A percentile compares a stretch with the other conserved stretches of the same genome.
Conservation (phyloP, 2,113 vertebrate genomes). For the Ailurus styani region DNA sequence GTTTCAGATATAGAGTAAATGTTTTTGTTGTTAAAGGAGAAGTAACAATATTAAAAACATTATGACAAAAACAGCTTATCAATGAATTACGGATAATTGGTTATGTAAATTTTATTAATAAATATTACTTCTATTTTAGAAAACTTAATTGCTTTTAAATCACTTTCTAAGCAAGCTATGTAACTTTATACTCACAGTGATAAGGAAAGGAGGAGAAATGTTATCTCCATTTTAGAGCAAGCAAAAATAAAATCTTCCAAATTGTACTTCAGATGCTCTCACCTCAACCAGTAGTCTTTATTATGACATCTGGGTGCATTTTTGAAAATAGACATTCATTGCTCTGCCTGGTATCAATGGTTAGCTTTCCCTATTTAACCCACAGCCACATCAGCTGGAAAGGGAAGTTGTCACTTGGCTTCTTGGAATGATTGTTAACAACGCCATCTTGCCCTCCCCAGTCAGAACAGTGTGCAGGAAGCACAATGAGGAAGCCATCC, state of each 20-base stretch:
- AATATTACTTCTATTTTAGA: background rate
- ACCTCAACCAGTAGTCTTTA: background rate
- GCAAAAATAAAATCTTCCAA: background rate
- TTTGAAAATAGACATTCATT: background rate
- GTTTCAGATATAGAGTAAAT: background rate
- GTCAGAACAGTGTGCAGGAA: background rate
- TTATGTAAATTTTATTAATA: constrained; percentile 24
- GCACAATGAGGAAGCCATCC: background rate
- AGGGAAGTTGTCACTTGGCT: background rate
- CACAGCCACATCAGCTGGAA: background rate
- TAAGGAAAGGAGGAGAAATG: background rate
- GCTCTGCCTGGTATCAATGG: background rate
- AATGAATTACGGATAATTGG: background rate
- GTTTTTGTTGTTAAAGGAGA: background rate
- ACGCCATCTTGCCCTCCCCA: too few species aligned
- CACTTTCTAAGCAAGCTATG: background rate
- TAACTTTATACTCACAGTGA: background rate
- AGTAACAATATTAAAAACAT: background rate
- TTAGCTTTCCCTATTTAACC: background rate
- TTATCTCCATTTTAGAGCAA: background rate
- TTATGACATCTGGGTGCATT: background rate
- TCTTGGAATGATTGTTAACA: background rate
- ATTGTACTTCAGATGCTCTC: background rate
- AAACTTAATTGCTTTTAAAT: background rate
- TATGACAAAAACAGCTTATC: background rate